These are phyloP conservation scores for Drosophila albomicans DNA, from an alignment of 1,140 invertebrate species.

Conservation along the genomic window DNA sequence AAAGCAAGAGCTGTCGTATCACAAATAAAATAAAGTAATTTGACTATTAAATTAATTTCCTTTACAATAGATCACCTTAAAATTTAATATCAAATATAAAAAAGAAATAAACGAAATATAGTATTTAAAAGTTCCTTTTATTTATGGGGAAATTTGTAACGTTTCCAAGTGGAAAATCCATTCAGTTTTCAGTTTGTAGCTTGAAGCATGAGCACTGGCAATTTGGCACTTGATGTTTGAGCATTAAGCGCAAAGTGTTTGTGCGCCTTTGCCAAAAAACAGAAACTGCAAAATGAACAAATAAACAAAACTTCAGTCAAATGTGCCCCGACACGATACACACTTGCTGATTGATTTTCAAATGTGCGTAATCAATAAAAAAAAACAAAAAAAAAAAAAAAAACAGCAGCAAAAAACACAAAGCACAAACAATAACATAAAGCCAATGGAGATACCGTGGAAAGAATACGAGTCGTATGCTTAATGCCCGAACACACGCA, in stretches of 20 bases:
- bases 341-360: conserved; percentile 66
- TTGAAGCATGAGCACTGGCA: conserved; percentile 11
- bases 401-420: background rate
- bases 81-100: no score
- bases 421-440: background rate
- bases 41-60: no score
- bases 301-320: conserved; percentile 78
- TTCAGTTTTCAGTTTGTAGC: background rate
- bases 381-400: conserved; percentile 36
- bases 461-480: conserved; percentile 10
- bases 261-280: conserved; percentile 26
- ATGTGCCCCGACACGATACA: conserved; percentile 47
- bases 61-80: no score
- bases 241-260: conserved; percentile 61
- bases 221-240: conserved; percentile 49
- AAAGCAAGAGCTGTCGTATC: no score
- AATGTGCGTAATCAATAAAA: conserved; percentile 79
- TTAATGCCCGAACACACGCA: conserved; percentile 16
- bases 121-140: no score
- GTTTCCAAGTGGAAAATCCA: background rate
- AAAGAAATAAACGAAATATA: no score
- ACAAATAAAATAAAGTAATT: no score
- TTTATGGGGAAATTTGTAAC: no score
- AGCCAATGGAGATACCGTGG: background rate
- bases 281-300: conserved; percentile 53